These are phyloP conservation scores for Dasypus novemcinctus DNA, from an alignment of 2,113 vertebrate genomes.

Conservation along the genomic window DNA sequence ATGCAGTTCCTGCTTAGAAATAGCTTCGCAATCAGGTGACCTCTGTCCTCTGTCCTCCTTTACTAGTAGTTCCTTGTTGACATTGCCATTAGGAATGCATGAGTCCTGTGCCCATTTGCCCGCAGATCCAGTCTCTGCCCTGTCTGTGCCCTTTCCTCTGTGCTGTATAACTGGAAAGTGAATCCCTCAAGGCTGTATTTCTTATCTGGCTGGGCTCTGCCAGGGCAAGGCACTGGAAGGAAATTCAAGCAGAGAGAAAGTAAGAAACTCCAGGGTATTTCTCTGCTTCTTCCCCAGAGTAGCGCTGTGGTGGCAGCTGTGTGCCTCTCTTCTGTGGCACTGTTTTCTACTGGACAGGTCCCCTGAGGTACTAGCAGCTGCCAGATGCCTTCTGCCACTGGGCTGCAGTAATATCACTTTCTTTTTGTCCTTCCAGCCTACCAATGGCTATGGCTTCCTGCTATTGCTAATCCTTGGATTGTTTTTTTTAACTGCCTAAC, in stretches of 20 bases:
- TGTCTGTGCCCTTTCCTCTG: neutral
- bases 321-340: neutral
- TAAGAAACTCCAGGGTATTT: neutral
- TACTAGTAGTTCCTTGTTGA: neutral
- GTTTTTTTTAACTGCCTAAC: neutral
- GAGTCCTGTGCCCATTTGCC: neutral
- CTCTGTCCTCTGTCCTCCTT: neutral
- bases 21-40: neutral
- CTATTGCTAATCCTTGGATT: neutral
- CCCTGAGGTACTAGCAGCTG: neutral
- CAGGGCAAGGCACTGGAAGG: neutral
- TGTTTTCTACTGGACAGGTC: neutral
- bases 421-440: neutral
- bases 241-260: neutral
- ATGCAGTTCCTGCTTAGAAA: neutral
- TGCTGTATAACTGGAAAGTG: neutral
- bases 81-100: neutral
- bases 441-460: neutral
- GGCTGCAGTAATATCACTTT: no score
- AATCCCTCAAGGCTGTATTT: neutral
- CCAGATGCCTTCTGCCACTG: neutral
- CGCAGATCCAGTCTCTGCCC: neutral
- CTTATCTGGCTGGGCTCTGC: neutral
- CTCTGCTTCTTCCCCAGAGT: fast-evolving
- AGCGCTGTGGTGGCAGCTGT: neutral